phyloP scores from a whole-genome alignment of 2,888 invertebrate species.

The Colostygia pectinataria region DNA sequence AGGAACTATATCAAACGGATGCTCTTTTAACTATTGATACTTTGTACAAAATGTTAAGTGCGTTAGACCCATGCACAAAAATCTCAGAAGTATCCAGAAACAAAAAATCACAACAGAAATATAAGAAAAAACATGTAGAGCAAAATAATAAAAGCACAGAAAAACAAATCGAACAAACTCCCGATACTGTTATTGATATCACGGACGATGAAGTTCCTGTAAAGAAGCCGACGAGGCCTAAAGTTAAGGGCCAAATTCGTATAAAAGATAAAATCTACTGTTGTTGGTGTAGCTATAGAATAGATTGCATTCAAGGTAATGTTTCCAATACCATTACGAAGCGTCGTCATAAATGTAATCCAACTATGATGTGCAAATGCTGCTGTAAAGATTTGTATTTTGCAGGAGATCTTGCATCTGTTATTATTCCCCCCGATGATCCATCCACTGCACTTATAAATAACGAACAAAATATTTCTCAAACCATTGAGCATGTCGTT shows the following conservation, averaged over 20 bases:
- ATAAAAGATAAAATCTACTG: constrained; percentile 37
- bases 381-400: constrained; percentile 46
- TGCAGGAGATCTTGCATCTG: neutral
- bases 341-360: constrained; percentile 37
- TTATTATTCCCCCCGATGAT: neutral
- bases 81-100: neutral
- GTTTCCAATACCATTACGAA: neutral
- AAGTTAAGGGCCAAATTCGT: neutral
- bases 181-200: constrained; percentile 17
- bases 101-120: constrained; percentile 21
- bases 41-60: constrained; percentile 60
- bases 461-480: constrained; percentile 1
- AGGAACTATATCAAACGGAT: constrained; percentile 25
- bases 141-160: neutral
- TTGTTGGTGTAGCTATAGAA: constrained; percentile 53
- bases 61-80: constrained; percentile 18
- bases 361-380: constrained; percentile 37
- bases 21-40: constrained; percentile 55
- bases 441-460: neutral
- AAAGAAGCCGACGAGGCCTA: neutral
- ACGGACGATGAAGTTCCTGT: constrained; percentile 14
- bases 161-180: neutral
- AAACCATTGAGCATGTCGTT: constrained; percentile 23
- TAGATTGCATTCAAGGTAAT: constrained; percentile 21
- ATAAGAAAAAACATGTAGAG: constrained; percentile 8